Conservation (phyloP, 2,888 invertebrate genomes). For the Heliconius charithonia region DNA sequence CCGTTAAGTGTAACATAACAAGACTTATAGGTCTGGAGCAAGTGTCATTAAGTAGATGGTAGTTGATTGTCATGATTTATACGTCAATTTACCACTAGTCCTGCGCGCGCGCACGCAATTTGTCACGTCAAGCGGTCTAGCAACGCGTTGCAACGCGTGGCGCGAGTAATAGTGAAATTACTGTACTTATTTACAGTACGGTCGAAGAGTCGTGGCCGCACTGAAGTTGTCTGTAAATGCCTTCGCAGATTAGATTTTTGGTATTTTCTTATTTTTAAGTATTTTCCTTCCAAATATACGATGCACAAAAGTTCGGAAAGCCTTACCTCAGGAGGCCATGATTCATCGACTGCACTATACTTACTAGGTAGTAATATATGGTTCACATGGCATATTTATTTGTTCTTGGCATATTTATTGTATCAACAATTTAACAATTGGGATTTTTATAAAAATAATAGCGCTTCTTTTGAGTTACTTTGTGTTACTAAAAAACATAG, state of each 20-base stretch:
- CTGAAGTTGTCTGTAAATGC: background rate
- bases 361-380: background rate
- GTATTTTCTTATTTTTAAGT: background rate
- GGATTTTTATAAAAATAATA: background rate
- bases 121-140: conserved; percentile 33
- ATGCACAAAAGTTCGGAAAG: background rate
- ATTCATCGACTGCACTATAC: background rate
- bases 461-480: background rate
- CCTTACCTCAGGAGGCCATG: background rate
- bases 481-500: background rate
- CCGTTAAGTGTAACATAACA: conserved; percentile 10
- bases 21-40: conserved; percentile 11
- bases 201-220: background rate
- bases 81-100: conserved; percentile 27
- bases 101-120: conserved; percentile 35
- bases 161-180: conserved; percentile 9
- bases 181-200: conserved; percentile 4
- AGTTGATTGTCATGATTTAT: conserved; percentile 36
- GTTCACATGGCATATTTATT: background rate
- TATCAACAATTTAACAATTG: no score
- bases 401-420: no score
- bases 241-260: background rate
- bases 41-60: conserved; percentile 29
- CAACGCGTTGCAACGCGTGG: conserved; percentile 28
- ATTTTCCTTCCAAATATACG: background rate